These are phyloP conservation scores for Brienomyrus brachyistius DNA, from an alignment of 2,113 vertebrate genomes.

Conservation along the genomic window DNA sequence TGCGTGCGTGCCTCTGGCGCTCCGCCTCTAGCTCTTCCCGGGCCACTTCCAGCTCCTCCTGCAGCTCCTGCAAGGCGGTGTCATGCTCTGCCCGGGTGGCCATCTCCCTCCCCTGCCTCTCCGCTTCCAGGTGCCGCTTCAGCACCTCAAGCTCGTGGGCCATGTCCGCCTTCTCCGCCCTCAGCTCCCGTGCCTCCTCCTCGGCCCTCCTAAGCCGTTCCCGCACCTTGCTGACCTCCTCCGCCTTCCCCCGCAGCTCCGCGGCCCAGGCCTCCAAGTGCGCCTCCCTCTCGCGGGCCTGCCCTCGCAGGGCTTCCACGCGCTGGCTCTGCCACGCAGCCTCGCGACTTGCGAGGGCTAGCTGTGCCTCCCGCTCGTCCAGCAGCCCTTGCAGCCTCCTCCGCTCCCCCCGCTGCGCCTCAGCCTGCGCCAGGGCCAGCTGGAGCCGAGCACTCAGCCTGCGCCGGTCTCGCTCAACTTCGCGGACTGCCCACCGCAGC, in stretches of 20 bases:
- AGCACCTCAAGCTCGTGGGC: slow-evolving; percentile 28
- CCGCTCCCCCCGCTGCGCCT: slow-evolving; percentile 33
- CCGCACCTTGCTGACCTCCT: slow-evolving; percentile 28
- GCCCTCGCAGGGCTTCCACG: slow-evolving; percentile 20
- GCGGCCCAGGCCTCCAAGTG: slow-evolving; percentile 32
- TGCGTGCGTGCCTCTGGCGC: slow-evolving; percentile 28
- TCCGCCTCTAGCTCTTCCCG: slow-evolving; percentile 37
- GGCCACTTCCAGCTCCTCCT: slow-evolving; percentile 18
- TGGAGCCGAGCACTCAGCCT: slow-evolving; percentile 38
- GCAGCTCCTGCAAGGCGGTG: slow-evolving; percentile 34
- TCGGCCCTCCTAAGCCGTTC: slow-evolving; percentile 38
- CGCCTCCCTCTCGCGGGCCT: slow-evolving; percentile 26
- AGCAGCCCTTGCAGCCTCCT: slow-evolving; percentile 40
- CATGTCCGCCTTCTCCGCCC: slow-evolving; percentile 40
- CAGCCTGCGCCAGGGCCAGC: slow-evolving; percentile 41
- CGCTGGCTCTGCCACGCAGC: slow-evolving; percentile 8
- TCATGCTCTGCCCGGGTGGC: slow-evolving; percentile 20
- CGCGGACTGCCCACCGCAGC: slow-evolving; percentile 20
- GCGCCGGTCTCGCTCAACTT: slow-evolving; percentile 31
- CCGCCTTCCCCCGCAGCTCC: slow-evolving; percentile 38
- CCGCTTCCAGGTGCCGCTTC: slow-evolving; percentile 27
- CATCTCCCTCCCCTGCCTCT: slow-evolving; percentile 20
- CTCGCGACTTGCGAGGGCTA: slow-evolving; percentile 34
- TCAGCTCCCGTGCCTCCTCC: slow-evolving; percentile 32
- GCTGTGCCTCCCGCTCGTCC: slow-evolving; percentile 37